These are phyloP conservation scores for Poeciliopsis infans DNA, from an alignment of 2,797 vertebrate genomes.

Conservation along the genomic window DNA sequence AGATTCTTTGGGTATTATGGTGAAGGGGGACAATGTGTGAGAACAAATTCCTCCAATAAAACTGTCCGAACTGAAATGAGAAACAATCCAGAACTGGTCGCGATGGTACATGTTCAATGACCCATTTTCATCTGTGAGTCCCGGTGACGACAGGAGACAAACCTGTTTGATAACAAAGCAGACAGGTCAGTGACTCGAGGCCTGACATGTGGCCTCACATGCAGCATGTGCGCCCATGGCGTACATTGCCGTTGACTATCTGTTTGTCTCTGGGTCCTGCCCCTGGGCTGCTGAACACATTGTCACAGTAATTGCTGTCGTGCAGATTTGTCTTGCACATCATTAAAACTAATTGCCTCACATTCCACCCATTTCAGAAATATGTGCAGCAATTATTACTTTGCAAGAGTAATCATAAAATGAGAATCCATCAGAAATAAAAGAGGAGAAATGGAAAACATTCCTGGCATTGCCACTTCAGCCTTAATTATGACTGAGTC, in stretches of 20 bases:
- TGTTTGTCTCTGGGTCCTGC: slow-evolving; percentile 65
- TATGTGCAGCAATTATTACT: slow-evolving; percentile 80
- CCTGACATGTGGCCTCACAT: slow-evolving; percentile 54
- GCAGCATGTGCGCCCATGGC: slow-evolving; percentile 42
- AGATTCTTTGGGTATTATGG: slow-evolving; percentile 51
- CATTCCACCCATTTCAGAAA: slow-evolving; percentile 83
- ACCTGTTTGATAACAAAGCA: slow-evolving; percentile 47
- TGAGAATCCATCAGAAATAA: slow-evolving; percentile 75
- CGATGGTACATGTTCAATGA: slow-evolving; percentile 27
- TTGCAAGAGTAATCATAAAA: slow-evolving; percentile 77
- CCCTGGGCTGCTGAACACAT: slow-evolving; percentile 74
- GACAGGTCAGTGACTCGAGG: slow-evolving; percentile 61
- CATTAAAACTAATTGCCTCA: slow-evolving; percentile 87
- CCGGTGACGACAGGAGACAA: slow-evolving; percentile 50
- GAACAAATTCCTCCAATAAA: slow-evolving; percentile 50
- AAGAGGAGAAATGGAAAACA: slow-evolving; percentile 77
- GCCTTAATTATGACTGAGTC: slow-evolving; percentile 74
- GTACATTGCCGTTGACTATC: slow-evolving; percentile 55
- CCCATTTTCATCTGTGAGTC: slow-evolving; percentile 23
- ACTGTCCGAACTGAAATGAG: slow-evolving; percentile 39
- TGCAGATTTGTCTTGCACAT: slow-evolving; percentile 83
- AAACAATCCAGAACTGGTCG: slow-evolving; percentile 21
- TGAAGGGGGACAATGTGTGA: slow-evolving; percentile 47
- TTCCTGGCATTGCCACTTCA: slow-evolving; percentile 78
- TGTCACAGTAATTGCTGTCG: slow-evolving; percentile 83